Evolutionary conservation across 2,113 vertebrate species (phyloP).

Genomic region (Pimephales promelas): DNA sequence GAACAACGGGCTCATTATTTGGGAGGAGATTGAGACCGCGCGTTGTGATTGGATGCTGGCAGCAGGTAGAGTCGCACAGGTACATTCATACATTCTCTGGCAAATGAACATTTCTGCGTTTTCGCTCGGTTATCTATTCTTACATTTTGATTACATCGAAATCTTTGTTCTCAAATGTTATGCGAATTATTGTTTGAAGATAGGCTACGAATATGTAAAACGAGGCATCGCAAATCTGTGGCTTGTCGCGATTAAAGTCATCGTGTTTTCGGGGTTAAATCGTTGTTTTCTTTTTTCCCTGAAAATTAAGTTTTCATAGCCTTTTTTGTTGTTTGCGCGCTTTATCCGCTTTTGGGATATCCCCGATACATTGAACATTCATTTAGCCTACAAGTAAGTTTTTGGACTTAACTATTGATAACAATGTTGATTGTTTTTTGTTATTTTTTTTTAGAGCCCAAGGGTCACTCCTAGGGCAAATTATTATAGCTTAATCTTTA

Average conservation of each 20-base stretch:
- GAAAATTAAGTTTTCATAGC: neutral
- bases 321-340: neutral
- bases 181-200: neutral
- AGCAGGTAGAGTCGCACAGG: constrained; percentile 33
- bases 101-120: neutral
- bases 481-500: neutral
- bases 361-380: neutral
- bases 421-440: neutral
- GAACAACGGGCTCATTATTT: constrained; percentile 39
- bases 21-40: constrained; percentile 25
- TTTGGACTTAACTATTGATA: neutral
- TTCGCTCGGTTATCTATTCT: neutral
- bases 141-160: neutral
- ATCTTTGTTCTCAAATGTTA: neutral
- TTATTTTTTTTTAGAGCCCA: neutral
- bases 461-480: neutral
- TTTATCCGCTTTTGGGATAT: neutral
- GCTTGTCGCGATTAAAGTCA: neutral
- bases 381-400: neutral
- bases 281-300: neutral
- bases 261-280: neutral
- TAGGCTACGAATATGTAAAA: neutral
- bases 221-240: neutral
- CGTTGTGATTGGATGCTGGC: constrained; percentile 29
- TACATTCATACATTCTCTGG: neutral